Evolutionary conservation across 2,113 vertebrate species (phyloP), one percentile per base, ranked within the genome.

Genomic region (Prietella phreatophila): DNA sequence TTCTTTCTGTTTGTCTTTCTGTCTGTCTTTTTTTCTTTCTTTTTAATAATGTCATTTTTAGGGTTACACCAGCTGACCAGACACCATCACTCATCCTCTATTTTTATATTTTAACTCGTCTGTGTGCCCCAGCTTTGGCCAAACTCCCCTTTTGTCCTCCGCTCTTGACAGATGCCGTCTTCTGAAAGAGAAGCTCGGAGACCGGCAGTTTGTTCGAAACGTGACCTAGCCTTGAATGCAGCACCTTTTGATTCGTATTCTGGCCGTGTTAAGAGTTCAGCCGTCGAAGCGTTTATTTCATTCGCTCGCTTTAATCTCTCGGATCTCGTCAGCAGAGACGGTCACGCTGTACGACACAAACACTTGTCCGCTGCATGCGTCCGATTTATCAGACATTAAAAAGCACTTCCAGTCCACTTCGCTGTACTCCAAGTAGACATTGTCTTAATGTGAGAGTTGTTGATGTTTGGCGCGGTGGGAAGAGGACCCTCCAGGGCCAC

Each of bases 131-230:
- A n/a, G 69, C 73, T 47, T 39, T 76, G 36, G 27, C 36, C 63
- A 55, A 69, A 76, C 63, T 33, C 17, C 19, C 17, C 47, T 56
- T 84, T 86, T 88, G 86, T 88, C 75, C 78, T 61, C 80, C 58
- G 60, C 80, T 85, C 20, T 67, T 86, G 84, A 90, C 58, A 80
- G 73, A 86, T 81, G 75, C 84, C 6, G 39, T 88, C 82, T 86
- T 87, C 61, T 27, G 25, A 33, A 75, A 42, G 80, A 63, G 33
- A 65, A 83, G 79, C 63, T 53, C 36, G 5, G 84, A 56, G 27
- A 25, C 83, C 20, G 7, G 20, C 82, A 75, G 15, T 88, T 85
- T 71, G 73, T 69, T 80, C 22, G 56, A 61, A 50, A 85, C 1
- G 58, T 71, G 80, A 84, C 83, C 7, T 4, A 25, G 5, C 78